Conservation (phyloP, 2,113 vertebrate genomes). For the Percopsis transmontana region DNA sequence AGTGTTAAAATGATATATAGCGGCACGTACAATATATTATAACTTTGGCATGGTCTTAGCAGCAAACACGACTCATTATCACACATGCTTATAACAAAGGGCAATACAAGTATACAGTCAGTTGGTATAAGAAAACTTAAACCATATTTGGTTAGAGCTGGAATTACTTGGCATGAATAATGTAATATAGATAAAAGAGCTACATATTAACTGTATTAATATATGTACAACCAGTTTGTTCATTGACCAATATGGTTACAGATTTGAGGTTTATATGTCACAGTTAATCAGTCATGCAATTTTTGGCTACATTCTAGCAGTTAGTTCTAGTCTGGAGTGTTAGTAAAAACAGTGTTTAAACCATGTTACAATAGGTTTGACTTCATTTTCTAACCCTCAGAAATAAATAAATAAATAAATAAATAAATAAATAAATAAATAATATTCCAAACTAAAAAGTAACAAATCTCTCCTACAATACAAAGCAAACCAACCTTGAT, state of each 20-base stretch:
- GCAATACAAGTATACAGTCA: constrained; percentile 12
- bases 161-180: constrained; percentile 35
- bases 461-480: constrained; percentile 11
- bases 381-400: no score
- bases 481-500: constrained; percentile 26
- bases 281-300: constrained; percentile 67
- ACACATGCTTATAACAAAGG: constrained; percentile 22
- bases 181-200: neutral
- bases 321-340: constrained; percentile 58
- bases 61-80: constrained; percentile 52
- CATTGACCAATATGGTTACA: constrained; percentile 37
- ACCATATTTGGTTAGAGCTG: constrained; percentile 9
- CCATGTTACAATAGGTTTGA: neutral
- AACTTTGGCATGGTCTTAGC: constrained; percentile 41
- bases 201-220: constrained; percentile 17
- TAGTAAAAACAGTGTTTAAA: constrained; percentile 27
- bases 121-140: constrained; percentile 9
- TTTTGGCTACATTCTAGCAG: constrained; percentile 63
- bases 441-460: constrained; percentile 34
- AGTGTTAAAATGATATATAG: constrained; percentile 47
- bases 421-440: constrained; percentile 67
- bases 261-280: constrained; percentile 62
- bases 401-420: constrained; percentile 26
- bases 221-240: constrained; percentile 29
- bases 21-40: constrained; percentile 66